These are phyloP conservation scores for Ethmia dodecea DNA, from an alignment of 2,888 invertebrate species.

Conservation along the genomic window DNA sequence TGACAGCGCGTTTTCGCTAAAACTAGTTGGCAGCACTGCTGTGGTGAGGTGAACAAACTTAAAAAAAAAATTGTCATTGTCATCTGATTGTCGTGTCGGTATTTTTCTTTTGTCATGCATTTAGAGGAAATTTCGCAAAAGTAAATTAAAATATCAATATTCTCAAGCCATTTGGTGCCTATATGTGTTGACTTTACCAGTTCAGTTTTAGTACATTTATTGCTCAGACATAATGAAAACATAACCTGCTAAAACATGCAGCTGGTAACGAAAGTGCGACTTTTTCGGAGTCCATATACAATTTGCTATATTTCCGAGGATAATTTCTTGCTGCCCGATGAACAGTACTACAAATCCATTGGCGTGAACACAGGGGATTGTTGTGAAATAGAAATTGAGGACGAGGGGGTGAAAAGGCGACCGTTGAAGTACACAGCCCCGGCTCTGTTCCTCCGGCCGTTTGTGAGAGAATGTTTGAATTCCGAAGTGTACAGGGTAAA, in stretches of 20 bases:
- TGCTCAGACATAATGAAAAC: background rate
- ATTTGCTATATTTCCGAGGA: constrained; percentile 48
- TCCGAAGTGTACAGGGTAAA: constrained; percentile 49
- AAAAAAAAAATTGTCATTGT: too few species aligned
- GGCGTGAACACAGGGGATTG: constrained; percentile 39
- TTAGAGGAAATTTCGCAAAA: too few species aligned
- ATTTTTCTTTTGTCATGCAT: too few species aligned
- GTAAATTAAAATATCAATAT: too few species aligned
- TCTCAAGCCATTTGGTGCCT: too few species aligned
- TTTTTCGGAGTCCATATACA: constrained; percentile 47
- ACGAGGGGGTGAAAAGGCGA: constrained; percentile 21
- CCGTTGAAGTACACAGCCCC: constrained; percentile 35
- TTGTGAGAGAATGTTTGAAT: constrained; percentile 48
- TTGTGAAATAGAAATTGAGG: constrained; percentile 26
- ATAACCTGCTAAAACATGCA: constrained; percentile 32
- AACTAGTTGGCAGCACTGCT: too few species aligned
- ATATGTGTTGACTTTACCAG: too few species aligned
- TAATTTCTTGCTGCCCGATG: constrained; percentile 36
- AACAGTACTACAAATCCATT: constrained; percentile 37
- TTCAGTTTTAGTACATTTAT: too few species aligned
- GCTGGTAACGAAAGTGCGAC: constrained; percentile 43
- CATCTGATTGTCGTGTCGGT: too few species aligned
- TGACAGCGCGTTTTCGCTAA: too few species aligned
- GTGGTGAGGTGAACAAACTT: too few species aligned
- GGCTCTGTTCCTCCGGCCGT: constrained; percentile 53